A percentile compares a stretch with the other conserved stretches of the same genome.
Conservation (phyloP, 2,797 vertebrate genomes). For the Cossypha heuglini region DNA sequence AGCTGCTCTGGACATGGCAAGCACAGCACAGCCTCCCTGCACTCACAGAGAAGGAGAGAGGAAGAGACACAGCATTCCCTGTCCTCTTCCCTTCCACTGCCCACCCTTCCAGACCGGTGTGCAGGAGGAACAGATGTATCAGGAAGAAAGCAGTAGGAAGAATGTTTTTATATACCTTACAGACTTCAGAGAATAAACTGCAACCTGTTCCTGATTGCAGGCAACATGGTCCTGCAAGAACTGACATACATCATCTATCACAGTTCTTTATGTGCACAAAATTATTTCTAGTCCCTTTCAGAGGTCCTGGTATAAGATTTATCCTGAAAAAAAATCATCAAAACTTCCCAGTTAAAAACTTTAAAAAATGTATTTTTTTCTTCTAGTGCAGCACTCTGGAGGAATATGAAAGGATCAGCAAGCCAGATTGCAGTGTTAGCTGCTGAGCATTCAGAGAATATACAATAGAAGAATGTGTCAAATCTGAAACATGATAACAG, state of each 20-base stretch:
- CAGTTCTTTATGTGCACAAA: background rate
- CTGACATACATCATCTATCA: background rate
- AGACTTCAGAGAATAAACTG: background rate
- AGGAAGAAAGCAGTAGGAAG: background rate
- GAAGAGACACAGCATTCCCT: fast-evolving
- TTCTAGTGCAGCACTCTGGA: background rate
- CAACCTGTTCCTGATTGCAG: background rate
- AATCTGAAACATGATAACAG: background rate
- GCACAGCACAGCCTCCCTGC: background rate
- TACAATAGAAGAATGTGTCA: conserved; percentile 22
- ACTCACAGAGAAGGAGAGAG: fast-evolving
- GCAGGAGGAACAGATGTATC: background rate
- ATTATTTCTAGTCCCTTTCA: background rate
- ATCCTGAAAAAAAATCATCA: background rate
- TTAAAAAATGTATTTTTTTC: background rate
- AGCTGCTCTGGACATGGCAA: background rate
- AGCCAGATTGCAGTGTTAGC: conserved; percentile 8
- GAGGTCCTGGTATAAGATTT: background rate
- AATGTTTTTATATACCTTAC: background rate
- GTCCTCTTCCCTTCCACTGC: background rate
- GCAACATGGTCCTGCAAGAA: background rate
- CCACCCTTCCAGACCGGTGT: background rate
- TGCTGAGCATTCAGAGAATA: background rate
- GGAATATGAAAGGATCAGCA: conserved; percentile 12
- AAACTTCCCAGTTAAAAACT: background rate